Percentiles rank a stretch among this genome's conserved stretches.
Conservation (phyloP, 2,888 invertebrate species). For the Hirtodrosophila histrioides region DNA sequence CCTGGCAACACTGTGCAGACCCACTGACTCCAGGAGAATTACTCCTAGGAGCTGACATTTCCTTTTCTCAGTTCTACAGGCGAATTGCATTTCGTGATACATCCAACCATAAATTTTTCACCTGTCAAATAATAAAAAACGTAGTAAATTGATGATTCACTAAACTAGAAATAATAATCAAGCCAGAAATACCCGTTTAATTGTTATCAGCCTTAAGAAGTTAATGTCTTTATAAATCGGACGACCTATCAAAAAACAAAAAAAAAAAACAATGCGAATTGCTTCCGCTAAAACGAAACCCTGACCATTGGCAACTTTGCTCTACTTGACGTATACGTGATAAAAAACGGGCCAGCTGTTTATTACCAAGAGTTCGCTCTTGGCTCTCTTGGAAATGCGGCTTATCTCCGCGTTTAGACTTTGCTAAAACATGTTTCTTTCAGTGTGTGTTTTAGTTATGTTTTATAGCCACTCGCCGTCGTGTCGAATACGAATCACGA, state of each 20-base stretch:
- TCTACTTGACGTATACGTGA: slow-evolving; percentile 31
- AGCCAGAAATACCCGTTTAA: slow-evolving; percentile 22
- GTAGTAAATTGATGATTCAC: too few relatives aligned
- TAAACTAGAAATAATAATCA: too few relatives aligned
- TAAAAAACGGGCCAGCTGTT: slow-evolving; percentile 4
- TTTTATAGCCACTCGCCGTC: neutral
- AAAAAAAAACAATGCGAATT: neutral
- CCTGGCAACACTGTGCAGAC: too few relatives aligned
- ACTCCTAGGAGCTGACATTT: too few relatives aligned
- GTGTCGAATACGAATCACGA: slow-evolving; percentile 23
- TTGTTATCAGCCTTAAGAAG: slow-evolving; percentile 11
- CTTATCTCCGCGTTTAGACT: slow-evolving; percentile 3
- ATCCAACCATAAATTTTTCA: too few relatives aligned
- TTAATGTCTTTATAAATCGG: too few relatives aligned
- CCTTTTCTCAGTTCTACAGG: too few relatives aligned
- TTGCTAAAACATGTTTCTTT: slow-evolving; percentile 9
- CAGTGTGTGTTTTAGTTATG: slow-evolving; percentile 7
- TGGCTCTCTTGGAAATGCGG: neutral
- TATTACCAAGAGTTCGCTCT: neutral
- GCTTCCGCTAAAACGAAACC: slow-evolving; percentile 13
- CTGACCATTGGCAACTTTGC: slow-evolving; percentile 39
- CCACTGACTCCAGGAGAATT: too few relatives aligned
- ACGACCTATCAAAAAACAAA: too few relatives aligned
- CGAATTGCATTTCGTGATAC: too few relatives aligned
- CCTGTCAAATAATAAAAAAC: too few relatives aligned